Conservation (phyloP, 2,113 vertebrate species). For the Hippoglossus stenolepis region DNA sequence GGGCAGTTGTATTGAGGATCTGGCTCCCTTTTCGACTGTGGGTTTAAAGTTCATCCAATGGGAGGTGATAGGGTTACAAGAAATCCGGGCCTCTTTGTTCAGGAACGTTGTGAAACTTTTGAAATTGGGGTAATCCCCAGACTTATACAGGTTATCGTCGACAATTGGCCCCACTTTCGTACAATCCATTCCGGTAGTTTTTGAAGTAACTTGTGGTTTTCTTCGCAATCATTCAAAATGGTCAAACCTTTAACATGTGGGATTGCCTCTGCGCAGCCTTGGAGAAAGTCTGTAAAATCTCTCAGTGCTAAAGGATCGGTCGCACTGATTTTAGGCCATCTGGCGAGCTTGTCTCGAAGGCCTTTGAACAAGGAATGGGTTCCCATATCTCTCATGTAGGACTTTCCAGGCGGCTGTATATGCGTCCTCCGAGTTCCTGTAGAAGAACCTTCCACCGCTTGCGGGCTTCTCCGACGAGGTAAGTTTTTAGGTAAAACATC, state of each 20-base stretch:
- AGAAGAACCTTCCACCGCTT: constrained; percentile 24
- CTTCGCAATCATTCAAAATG: constrained; percentile 37
- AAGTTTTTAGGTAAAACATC: too few species aligned
- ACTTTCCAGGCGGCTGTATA: constrained; percentile 37
- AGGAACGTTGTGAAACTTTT: constrained; percentile 19
- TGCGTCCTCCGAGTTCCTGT: constrained; percentile 24
- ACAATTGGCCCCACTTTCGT: constrained; percentile 28
- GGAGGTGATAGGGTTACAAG: constrained; percentile 22
- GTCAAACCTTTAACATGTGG: constrained; percentile 29
- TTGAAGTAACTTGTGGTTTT: constrained; percentile 46
- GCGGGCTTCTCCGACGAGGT: too few species aligned
- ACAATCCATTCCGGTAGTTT: constrained; percentile 46
- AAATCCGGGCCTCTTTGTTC: constrained; percentile 25
- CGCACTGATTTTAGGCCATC: not conserved
- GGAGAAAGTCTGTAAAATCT: constrained; percentile 30
- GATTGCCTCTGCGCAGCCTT: constrained; percentile 28
- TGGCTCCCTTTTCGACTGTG: too few species aligned
- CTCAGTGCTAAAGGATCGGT: constrained; percentile 16
- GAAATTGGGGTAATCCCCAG: constrained; percentile 28
- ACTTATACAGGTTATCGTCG: constrained; percentile 15
- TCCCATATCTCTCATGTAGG: constrained; percentile 12
- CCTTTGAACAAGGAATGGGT: not conserved
- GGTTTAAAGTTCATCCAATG: constrained; percentile 7
- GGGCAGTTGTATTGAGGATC: too few species aligned
- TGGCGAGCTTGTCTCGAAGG: too few species aligned